These are phyloP conservation scores for Urocolius indicus DNA, from an alignment of 2,113 vertebrate genomes.

Conservation along the genomic window DNA sequence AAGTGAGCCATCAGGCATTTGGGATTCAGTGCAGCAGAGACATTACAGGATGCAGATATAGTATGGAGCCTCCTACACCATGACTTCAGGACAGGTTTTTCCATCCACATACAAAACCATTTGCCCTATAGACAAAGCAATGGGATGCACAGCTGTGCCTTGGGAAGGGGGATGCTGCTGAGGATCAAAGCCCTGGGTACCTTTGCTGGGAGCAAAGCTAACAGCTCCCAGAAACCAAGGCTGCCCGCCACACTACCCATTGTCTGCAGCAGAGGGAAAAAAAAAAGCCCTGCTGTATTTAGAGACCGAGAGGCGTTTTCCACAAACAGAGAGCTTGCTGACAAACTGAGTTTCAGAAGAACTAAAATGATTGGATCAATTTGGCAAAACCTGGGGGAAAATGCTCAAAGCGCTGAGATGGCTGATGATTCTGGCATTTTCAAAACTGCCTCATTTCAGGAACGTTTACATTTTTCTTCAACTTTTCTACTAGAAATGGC, in stretches of 20 bases:
- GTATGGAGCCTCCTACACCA: rapidly evolving
- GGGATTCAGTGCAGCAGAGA: not conserved
- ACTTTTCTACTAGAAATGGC: slow-evolving; percentile 17
- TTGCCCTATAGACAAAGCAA: not conserved
- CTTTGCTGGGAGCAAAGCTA: not conserved
- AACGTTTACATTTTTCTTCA: not conserved
- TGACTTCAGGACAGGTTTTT: not conserved
- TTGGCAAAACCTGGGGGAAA: slow-evolving; percentile 59
- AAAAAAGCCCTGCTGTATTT: not conserved
- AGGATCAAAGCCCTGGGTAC: not conserved
- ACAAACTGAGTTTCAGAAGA: slow-evolving; percentile 37
- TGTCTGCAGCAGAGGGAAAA: not conserved
- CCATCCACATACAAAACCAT: not conserved
- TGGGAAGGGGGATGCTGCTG: not conserved
- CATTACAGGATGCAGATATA: rapidly evolving
- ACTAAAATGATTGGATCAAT: slow-evolving; percentile 69
- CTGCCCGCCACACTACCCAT: rapidly evolving
- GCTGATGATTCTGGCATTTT: slow-evolving; percentile 62
- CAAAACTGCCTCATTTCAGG: slow-evolving; percentile 58
- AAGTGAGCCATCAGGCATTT: not conserved
- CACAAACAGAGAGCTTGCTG: slow-evolving; percentile 36
- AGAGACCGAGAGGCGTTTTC: not conserved
- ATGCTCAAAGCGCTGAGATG: slow-evolving; percentile 53
- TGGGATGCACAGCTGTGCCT: not conserved
- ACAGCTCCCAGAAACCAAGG: not conserved